Evolutionary conservation across 2,113 vertebrate species (phyloP).

Genomic region (Marcusenius ussheri): DNA sequence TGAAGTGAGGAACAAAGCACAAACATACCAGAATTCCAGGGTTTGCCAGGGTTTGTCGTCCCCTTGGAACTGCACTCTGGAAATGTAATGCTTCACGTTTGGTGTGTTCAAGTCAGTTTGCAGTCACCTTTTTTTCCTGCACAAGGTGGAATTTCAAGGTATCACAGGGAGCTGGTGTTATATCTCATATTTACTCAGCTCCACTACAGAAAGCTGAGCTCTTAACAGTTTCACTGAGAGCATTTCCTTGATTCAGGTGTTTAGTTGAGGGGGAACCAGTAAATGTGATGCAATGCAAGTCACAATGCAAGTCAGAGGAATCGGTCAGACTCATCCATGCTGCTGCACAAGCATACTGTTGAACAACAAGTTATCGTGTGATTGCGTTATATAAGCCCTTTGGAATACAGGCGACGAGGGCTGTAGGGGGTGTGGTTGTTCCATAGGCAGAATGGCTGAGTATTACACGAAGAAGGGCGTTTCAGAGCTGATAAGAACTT

Average conservation of each 20-base stretch:
- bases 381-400: constrained; percentile 22
- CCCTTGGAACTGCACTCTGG: neutral
- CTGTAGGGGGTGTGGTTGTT: neutral
- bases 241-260: neutral
- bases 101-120: neutral
- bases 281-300: neutral
- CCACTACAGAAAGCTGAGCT: neutral
- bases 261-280: neutral
- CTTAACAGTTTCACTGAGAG: neutral
- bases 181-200: neutral
- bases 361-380: neutral
- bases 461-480: neutral
- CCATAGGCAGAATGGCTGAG: neutral
- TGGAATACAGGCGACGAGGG: neutral
- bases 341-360: neutral
- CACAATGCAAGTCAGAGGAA: neutral
- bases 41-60: neutral
- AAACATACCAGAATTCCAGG: neutral
- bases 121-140: neutral
- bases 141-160: neutral
- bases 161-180: neutral
- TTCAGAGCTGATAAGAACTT: constrained; percentile 19
- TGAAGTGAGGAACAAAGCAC: constrained; percentile 6
- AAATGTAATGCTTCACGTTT: neutral
- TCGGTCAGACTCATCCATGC: neutral